Base-by-base conservation (phyloP, 1,140 invertebrate species). In the Aphaenogaster ashmeadi region DNA sequence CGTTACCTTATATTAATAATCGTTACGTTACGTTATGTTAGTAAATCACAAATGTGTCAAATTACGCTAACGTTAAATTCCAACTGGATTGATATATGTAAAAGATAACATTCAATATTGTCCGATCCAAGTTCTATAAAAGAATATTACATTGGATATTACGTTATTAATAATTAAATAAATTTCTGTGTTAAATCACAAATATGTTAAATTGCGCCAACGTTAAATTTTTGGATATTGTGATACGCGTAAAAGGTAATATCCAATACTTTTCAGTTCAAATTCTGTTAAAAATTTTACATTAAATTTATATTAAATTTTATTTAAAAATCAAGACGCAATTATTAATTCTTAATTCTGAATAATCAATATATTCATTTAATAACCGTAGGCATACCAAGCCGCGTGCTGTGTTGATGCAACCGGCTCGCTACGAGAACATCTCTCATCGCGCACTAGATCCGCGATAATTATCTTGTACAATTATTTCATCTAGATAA, bases 401-500 rank as follows among this genome's bases (percentile, higher is more conserved):
- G 7, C 21, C 21, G 21, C 9, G 18, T 21, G 44, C n/a, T 8
- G 21, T 21, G n/a, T 54, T 81, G 64, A 52, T 64, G 60, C 33
- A 80, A 80, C n/a, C 18, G 33, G 18, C 15, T 9, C 13, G 33
- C 33, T 52, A 56, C 11, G 64, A 69, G 64, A 54, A 47, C 67
- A 8, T 41, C 47, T 71, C 78, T 81, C 66, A 52, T 71, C 66
- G 79, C 21, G 66, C 38, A 56, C 47, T 13, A 81, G 64, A 81
- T 81, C 44, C 64, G 18, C 38, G 21, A 56, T 58, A 81, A 81
- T 81, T 81, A 81, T 50, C 50, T 67, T 66, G 27, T 38, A 81
- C 38, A 81, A 81, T 81, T 71, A 81, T 81, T 81, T 81, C 66
- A 81, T 81, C 66, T 71, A 58, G 50, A 81, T 71, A 81, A 78